Evolutionary conservation across 2,113 vertebrate genomes (phyloP), one percentile per base, ranked within the genome.

Genomic region (Megaleporinus macrocephalus): DNA sequence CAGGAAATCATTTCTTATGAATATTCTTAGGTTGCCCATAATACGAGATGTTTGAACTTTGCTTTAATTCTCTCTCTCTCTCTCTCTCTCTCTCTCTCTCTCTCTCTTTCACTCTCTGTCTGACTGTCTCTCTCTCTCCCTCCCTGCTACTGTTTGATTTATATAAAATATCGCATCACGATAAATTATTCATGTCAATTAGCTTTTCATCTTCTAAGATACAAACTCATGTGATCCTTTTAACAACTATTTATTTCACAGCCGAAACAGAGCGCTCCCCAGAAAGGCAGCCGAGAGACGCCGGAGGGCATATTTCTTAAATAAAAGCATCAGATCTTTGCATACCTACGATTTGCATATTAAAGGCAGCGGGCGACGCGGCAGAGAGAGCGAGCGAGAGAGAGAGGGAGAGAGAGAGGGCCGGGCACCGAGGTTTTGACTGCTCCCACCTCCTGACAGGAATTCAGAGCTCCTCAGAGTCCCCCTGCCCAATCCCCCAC

Each of bases 231-330:
- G 93, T 96, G 96, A 97, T 97, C 93, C 89, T 92, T 93, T 95
- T 94, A 96, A 97, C 95, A 97, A 96, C 95, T 96, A 95, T 97
- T 96, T 96, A 96, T 96, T 98, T 96, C 95, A 92, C 92, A 94
- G 91, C 93, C 53, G 90, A 94, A 94, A 95, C 94, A 95, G 94
- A 89, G 94, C 95, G 94, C 93, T 95, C 93, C 94, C 94, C 93
- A 91, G 89, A 95, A 95, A 94, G 91, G 90, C 93, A 93, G 91
- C 92, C 93, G 93, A 92, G 93, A 89, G 61, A 57, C 18, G 95
- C 96, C 96, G 86, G 87, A 90, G 95, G 96, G 95, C 95, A 96
- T 92, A 95, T 95, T 96, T 96, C 96, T 96, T 95, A 96, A 97
- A 96, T 94, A 96, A 97, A 96, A 96, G 95, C 93, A 94, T 93